Conservation (phyloP, 2,888 invertebrate genomes). For the Argyresthia albistria region DNA sequence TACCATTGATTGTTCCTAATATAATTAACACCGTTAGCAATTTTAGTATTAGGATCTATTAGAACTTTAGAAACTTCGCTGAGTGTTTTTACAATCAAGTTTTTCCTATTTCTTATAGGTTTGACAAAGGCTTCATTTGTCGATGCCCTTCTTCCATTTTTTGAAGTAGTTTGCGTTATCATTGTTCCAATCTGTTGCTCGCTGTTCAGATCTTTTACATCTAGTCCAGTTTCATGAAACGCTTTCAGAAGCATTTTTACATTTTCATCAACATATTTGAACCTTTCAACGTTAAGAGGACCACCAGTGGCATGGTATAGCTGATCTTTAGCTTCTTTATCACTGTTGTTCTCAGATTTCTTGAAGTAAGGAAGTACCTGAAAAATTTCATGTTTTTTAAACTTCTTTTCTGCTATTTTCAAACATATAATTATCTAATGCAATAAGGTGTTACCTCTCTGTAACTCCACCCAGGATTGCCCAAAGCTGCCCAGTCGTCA, state of each 20-base stretch:
- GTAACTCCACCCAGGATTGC: conserved; percentile 75
- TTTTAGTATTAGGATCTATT: conserved; percentile 45
- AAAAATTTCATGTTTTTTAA: conserved; percentile 13
- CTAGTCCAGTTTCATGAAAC: conserved; percentile 72
- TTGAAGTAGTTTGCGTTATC: conserved; percentile 72
- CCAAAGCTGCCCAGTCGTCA: conserved; percentile 75
- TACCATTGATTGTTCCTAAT: conserved; percentile 23
- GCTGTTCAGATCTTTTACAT: conserved; percentile 70
- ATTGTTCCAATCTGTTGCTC: conserved; percentile 72
- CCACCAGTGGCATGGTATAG: conserved; percentile 72
- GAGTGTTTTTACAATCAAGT: conserved; percentile 56
- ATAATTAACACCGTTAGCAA: conserved; percentile 38
- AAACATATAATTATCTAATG: neutral
- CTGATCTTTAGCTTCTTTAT: conserved; percentile 53
- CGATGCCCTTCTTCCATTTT: conserved; percentile 71
- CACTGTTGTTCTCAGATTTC: conserved; percentile 74
- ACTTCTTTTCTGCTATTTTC: neutral
- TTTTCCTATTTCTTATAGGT: conserved; percentile 69
- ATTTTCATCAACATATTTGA: conserved; percentile 72
- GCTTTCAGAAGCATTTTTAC: conserved; percentile 65
- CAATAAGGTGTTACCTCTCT: conserved; percentile 41
- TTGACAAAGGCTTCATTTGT: conserved; percentile 76
- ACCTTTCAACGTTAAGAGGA: conserved; percentile 73
- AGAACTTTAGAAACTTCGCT: conserved; percentile 69
- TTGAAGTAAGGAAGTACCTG: conserved; percentile 77